Base-by-base conservation (phyloP, 2,797 vertebrate species). In the Cryptoprocta ferox region DNA sequence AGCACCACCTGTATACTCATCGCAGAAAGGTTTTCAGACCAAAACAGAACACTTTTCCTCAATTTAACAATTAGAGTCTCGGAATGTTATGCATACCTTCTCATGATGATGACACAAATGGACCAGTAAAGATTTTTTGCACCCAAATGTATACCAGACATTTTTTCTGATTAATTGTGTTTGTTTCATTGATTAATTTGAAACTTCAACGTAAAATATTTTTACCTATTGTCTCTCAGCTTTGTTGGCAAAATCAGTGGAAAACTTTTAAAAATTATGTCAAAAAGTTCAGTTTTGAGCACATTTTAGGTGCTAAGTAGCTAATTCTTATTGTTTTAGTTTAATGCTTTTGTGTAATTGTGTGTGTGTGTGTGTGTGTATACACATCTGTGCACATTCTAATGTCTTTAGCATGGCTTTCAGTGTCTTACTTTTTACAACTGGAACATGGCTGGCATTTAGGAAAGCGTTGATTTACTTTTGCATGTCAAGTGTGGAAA, bases 391-490 rank as follows among this genome's bases (percentile, higher is more conserved):
- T 76, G 21, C 2, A 50, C 14, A 28, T 89, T 92, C 28, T 80
- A 32, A 93, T 4, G 21, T 71, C 19, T 83, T 18, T 32, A 39
- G 14, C 18, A 65, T 96, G 32, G 37, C 65, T 95, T 96, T 92
- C 35, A 53, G 5, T 35, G 80, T 66, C 45, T 80, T 89, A 18
- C 15, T 59, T 28, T 91, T 83, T 59, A 59, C 78, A 78, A 39
- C 45, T 89, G 19, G 42, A 93, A 76, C 65, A 79, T 26, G 63
- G 26, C 48, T 96, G 83, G 71, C 70, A 87, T 94, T 96, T 93
- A 70, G 45, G 45, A 87, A 93, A 90, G 42, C 2, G 6, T 2
- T 96, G 96, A 97, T 97, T 97, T 97, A 94, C 75, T 97, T 94
- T 92, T 91, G 56, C 35, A 85, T 82, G 93, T 97, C 97, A 89